phyloP scores from a whole-genome alignment of 2,113 vertebrate species.

The Neoarius graeffei region DNA sequence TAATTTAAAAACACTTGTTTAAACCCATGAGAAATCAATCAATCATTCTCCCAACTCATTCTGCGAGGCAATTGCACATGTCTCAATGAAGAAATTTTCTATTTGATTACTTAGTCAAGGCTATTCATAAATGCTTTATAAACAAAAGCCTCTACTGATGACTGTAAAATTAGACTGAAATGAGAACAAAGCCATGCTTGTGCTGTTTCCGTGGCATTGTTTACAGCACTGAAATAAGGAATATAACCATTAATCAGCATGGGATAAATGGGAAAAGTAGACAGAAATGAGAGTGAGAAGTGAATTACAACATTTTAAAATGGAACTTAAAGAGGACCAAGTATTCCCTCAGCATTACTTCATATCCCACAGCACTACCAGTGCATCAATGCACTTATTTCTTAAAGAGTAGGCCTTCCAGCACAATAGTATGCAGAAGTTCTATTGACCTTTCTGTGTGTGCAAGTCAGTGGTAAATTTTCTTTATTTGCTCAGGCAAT shows the following conservation, averaged over 20 bases:
- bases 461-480: conserved; percentile 40
- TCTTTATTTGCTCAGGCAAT: conserved; percentile 66
- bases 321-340: background rate
- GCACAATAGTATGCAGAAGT: background rate
- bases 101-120: background rate
- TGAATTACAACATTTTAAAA: conserved; percentile 10
- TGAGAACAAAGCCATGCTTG: background rate
- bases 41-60: background rate
- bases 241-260: background rate
- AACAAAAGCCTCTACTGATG: background rate
- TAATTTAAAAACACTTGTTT: background rate
- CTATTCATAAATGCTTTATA: background rate
- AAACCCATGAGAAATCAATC: background rate
- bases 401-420: conserved; percentile 1
- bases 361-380: background rate
- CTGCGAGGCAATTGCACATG: background rate
- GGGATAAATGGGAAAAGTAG: background rate
- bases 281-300: background rate
- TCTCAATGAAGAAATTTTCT: background rate
- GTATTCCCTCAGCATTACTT: conserved; percentile 11
- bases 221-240: background rate
- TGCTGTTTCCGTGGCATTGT: background rate
- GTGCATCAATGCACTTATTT: background rate
- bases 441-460: conserved; percentile 9
- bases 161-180: conserved; percentile 3